Evolutionary conservation across 2,888 invertebrate genomes (phyloP).

Genomic region (Macrosoma leucophasiata): DNA sequence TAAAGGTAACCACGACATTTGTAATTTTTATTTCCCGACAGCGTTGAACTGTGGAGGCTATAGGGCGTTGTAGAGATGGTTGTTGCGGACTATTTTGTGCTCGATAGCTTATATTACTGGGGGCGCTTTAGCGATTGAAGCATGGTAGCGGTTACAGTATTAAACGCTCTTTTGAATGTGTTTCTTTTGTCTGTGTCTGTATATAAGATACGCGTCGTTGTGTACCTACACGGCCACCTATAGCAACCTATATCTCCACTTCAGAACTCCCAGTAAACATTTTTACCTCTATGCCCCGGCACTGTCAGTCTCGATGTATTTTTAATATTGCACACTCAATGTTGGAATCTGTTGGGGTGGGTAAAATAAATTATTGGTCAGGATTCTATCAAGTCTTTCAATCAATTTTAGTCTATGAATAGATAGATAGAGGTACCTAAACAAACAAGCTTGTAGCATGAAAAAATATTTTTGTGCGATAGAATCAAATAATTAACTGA

Average conservation of each 20-base stretch:
- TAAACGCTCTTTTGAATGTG: slow-evolving; percentile 48
- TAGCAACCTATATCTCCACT: slow-evolving; percentile 14
- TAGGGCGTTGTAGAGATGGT: slow-evolving; percentile 20
- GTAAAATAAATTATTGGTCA: too few relatives aligned
- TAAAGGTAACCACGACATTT: slow-evolving; percentile 65
- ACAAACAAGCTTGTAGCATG: too few relatives aligned
- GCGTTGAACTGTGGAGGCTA: slow-evolving; percentile 33
- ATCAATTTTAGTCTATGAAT: too few relatives aligned
- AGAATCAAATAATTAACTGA: too few relatives aligned
- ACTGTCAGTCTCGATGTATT: too few relatives aligned
- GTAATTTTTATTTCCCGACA: slow-evolving; percentile 54
- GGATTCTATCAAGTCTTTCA: too few relatives aligned
- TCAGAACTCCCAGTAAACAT: slow-evolving; percentile 13
- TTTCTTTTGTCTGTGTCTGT: slow-evolving; percentile 31
- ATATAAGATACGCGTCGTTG: too few relatives aligned
- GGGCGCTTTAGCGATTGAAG: slow-evolving; percentile 42
- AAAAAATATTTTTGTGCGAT: too few relatives aligned
- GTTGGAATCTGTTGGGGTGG: too few relatives aligned
- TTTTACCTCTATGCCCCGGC: slow-evolving; percentile 14
- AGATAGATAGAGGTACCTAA: too few relatives aligned
- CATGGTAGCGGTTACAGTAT: slow-evolving; percentile 48
- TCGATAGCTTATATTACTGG: slow-evolving; percentile 41
- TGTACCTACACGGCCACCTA: slow-evolving; percentile 13
- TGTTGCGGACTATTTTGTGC: slow-evolving; percentile 39
- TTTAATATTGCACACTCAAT: too few relatives aligned